Base-by-base conservation (phyloP, 2,113 vertebrate species). In the Lepisosteus oculatus region DNA sequence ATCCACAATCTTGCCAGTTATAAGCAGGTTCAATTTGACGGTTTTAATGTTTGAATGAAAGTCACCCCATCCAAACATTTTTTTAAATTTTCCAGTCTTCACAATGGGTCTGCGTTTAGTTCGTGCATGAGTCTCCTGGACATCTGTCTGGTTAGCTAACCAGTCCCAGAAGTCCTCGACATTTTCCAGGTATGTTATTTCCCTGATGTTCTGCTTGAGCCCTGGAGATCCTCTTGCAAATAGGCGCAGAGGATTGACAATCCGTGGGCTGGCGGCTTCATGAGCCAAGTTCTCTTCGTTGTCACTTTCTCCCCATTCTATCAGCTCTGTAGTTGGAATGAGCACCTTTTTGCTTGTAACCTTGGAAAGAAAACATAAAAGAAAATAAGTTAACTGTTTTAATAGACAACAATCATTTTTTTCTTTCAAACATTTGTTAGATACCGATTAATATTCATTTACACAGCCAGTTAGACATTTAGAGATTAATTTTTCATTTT, bases 11-110 rank as follows among this genome's bases (percentile, higher is more conserved):
- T 99, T 99, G 47, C 97, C 97, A 0, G 96, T 99, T 87, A 99
- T 99, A 70, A 99, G 91, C n/a, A 99, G 94, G 84, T 99, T 99
- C 78, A 99, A 91, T 80, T 99, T 98, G 69, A 99, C 93, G 59
- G 97, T 99, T 88, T 99, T 99, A 87, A 99, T 99, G 86, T 99
- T 99, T 76, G 97, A 99, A 87, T 99, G 95, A 84, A 99, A 99
- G 86, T 99, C 97, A 0, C 97, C 97, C 97, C 97, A 99, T 55
- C 97, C 97, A 29, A 99, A 99, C 97, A 99, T 99, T 81, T 99
- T 99, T 88, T 99, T 99, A 90, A 99, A 99, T 86, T 99, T 99
- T 69, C 97, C 97, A 3, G 97, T 99, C 91, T 99, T 99, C 62
- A 99, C 97, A 71, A 99, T 99, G 73, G 97, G 97, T 75, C 97